Conservation (phyloP, 2,888 invertebrate species). For the Piscicola geometra region DNA sequence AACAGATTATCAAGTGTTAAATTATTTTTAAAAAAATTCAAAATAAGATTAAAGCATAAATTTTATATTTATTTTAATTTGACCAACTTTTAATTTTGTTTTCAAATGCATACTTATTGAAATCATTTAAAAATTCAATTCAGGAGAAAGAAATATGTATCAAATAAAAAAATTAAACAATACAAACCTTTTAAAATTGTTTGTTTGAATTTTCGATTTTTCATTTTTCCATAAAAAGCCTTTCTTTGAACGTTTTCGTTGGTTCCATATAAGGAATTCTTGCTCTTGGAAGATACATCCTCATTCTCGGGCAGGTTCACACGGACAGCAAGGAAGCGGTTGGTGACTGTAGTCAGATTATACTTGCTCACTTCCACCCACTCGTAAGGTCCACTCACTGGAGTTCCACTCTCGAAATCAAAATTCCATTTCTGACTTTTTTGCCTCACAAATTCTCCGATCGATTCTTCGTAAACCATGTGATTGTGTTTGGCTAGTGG, state of each 20-base stretch:
- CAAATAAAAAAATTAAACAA: background rate
- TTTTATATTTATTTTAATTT: no score
- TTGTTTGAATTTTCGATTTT: background rate
- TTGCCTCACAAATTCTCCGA: background rate
- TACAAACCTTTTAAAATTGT: background rate
- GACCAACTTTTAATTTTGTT: no score
- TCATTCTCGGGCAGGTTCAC: no score
- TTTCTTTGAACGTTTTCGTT: background rate
- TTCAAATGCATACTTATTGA: no score
- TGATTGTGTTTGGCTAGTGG: background rate
- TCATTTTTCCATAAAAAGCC: background rate
- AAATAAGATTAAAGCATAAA: no score
- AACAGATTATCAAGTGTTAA: no score
- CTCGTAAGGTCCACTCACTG: background rate
- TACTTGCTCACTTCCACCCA: background rate
- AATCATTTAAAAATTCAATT: background rate
- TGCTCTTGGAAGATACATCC: background rate
- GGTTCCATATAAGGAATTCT: background rate
- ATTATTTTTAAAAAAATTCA: no score
- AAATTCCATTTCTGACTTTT: background rate
- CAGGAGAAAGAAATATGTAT: no score
- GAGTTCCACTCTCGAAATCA: background rate
- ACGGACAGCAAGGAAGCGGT: background rate
- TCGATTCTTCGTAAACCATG: background rate
- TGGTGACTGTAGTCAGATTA: background rate